Base-by-base conservation (phyloP, 2,888 invertebrate genomes). In the Eumacrocentrus americanus region DNA sequence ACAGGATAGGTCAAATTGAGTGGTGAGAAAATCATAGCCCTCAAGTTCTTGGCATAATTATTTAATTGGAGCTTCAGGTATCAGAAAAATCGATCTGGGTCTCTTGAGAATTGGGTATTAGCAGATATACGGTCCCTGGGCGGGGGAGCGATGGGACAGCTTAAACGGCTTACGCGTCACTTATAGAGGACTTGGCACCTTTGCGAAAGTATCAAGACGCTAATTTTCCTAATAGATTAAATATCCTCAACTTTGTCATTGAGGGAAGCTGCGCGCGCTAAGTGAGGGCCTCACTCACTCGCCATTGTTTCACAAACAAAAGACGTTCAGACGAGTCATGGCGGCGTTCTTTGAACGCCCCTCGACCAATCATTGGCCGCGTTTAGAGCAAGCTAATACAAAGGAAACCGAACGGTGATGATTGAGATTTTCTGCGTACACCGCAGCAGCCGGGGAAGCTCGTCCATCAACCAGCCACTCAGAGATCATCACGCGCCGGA, bases 241-340 rank as follows among this genome's bases (percentile, higher is more conserved):
- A 72, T 72, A 73, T 70, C 61, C 61, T 44, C 29, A 52, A 44
- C 54, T 63, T 63, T 61, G 60, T 60, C 58, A 58, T 64, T 60
- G 40, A 56, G 54, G 56, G 67, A 71, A 50, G 50, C 67, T 72
- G 74, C 11, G 72, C 74, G 68, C 70, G 75, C 74, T 77, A 79
- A 79, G 77, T 79, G 77, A 77, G 73, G 68, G 64, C 67, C 60
- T 44, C 51, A 65, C 62, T 60, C 67, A 64, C 63, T 64, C 75
- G 72, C 77, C 76, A 79, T 79, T 79, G 79, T 80, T 79, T 80
- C 78, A 75, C 77, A 78, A 79, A 80, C 80, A 79, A 80, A 78
- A 79, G 79, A 71, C 58, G 65, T 53, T 56, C 60, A 63, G 58
- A 62, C 78, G 73, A 77, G 79, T 79, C 80, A 80, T 78, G 78